Evolutionary conservation across 2,797 vertebrate genomes (phyloP).

Genomic region (Diplodus puntazzo): DNA sequence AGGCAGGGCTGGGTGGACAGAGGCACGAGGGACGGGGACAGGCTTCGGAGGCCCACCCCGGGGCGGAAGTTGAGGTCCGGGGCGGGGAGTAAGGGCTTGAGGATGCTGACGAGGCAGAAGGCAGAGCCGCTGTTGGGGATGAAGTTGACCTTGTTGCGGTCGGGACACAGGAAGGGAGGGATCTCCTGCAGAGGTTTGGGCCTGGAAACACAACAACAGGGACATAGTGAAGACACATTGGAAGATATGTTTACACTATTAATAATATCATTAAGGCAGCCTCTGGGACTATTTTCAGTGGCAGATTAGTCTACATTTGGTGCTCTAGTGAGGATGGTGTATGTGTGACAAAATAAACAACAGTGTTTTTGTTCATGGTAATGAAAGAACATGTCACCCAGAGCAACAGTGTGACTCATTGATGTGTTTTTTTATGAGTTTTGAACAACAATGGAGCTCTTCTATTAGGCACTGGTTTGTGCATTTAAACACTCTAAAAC

Average conservation of each 20-base stretch:
- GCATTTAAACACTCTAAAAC: too few relatives aligned
- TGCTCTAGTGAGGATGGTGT: too few relatives aligned
- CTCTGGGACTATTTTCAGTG: background rate
- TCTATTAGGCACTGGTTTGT: too few relatives aligned
- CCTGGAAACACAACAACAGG: slow-evolving; percentile 74
- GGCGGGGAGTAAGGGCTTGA: slow-evolving; percentile 95
- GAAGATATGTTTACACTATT: background rate
- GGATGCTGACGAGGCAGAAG: slow-evolving; percentile 99
- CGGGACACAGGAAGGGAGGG: slow-evolving; percentile 96
- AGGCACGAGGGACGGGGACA: slow-evolving; percentile 90
- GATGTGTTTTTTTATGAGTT: too few relatives aligned
- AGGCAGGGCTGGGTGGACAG: slow-evolving; percentile 91
- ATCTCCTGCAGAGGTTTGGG: slow-evolving; percentile 95
- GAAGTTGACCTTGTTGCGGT: slow-evolving; percentile 99
- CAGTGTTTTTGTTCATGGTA: too few relatives aligned
- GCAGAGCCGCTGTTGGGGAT: slow-evolving; percentile 99
- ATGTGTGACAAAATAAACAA: too few relatives aligned
- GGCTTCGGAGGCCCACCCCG: slow-evolving; percentile 88
- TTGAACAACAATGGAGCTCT: too few relatives aligned
- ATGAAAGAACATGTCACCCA: too few relatives aligned
- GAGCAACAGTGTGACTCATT: too few relatives aligned
- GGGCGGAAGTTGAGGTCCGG: slow-evolving; percentile 94
- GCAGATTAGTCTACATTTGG: background rate
- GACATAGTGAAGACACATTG: background rate
- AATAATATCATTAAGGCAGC: too few relatives aligned